These are phyloP conservation scores for Caenorhabditis sulstoni DNA, from an alignment of 2,888 invertebrate genomes.

Conservation along the genomic window DNA sequence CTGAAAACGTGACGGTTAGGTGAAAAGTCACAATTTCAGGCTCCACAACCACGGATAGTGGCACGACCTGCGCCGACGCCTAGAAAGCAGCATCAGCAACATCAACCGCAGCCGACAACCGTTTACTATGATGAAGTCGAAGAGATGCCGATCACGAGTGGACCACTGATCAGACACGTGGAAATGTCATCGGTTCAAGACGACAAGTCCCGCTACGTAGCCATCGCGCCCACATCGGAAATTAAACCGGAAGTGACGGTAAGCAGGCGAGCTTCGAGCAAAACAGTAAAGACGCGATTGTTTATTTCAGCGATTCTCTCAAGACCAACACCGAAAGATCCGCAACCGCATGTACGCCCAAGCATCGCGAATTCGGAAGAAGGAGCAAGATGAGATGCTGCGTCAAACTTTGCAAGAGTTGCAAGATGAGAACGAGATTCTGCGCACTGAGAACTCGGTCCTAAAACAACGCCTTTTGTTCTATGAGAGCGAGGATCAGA, in stretches of 20 bases:
- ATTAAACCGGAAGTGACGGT: slow-evolving; percentile 24
- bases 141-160: slow-evolving; percentile 5
- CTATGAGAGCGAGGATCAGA: slow-evolving; percentile 19
- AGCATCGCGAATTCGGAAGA: slow-evolving; percentile 67
- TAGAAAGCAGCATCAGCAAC: no score
- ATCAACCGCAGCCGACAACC: slow-evolving; percentile 1
- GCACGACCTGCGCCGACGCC: not conserved
- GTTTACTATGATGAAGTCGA: not conserved
- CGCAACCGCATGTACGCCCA: slow-evolving; percentile 75
- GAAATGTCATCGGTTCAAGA: not conserved
- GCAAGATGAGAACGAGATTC: slow-evolving; percentile 20
- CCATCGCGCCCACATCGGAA: slow-evolving; percentile 25
- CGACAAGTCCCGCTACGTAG: slow-evolving; percentile 18
- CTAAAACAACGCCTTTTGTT: slow-evolving; percentile 7
- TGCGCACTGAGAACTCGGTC: slow-evolving; percentile 17
- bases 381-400: slow-evolving; percentile 44
- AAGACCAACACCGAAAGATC: slow-evolving; percentile 67
- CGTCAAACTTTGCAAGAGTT: slow-evolving; percentile 11
- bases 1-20: not conserved
- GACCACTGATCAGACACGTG: slow-evolving; percentile 20
- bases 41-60: not conserved
- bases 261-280: no score
- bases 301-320: slow-evolving; percentile 48
- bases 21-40: not conserved
- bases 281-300: not conserved